Evolutionary conservation across 1,140 invertebrate genomes (phyloP).

Genomic region (Saccostrea glomerata): DNA sequence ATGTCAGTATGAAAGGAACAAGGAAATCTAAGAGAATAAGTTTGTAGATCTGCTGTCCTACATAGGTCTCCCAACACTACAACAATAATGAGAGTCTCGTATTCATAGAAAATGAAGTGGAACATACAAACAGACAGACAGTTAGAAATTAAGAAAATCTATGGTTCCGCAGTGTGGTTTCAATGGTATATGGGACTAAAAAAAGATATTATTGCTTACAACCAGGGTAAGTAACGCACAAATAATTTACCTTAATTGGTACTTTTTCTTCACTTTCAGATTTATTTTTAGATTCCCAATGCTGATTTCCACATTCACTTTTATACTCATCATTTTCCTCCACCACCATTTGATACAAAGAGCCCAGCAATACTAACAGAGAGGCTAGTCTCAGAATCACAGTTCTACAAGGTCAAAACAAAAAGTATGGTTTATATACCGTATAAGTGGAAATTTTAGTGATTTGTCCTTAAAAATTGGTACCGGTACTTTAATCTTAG

Average conservation of each 20-base stretch:
- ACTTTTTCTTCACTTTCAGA: neutral
- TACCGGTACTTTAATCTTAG: too few species aligned
- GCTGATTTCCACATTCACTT: constrained; percentile 44
- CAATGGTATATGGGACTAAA: too few species aligned
- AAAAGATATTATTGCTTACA: too few species aligned
- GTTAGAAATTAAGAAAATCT: too few species aligned
- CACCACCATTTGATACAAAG: constrained; percentile 82
- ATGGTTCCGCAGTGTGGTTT: too few species aligned
- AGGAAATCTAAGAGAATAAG: constrained; percentile 89
- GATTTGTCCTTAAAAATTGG: too few species aligned
- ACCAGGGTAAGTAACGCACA: neutral
- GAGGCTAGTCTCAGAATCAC: constrained; percentile 88
- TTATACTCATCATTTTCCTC: neutral
- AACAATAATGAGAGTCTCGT: constrained; percentile 38
- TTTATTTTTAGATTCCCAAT: neutral
- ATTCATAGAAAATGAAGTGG: too few species aligned
- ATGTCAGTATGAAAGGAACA: constrained; percentile 86
- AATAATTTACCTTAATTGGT: neutral
- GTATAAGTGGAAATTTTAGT: too few species aligned
- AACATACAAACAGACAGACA: too few species aligned
- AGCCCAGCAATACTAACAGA: constrained; percentile 86
- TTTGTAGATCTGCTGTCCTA: constrained; percentile 93
- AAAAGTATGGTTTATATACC: neutral
- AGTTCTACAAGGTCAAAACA: constrained; percentile 79
- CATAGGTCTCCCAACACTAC: constrained; percentile 93